Base-by-base conservation (phyloP, 2,113 vertebrate species). In the Struthio camelus region DNA sequence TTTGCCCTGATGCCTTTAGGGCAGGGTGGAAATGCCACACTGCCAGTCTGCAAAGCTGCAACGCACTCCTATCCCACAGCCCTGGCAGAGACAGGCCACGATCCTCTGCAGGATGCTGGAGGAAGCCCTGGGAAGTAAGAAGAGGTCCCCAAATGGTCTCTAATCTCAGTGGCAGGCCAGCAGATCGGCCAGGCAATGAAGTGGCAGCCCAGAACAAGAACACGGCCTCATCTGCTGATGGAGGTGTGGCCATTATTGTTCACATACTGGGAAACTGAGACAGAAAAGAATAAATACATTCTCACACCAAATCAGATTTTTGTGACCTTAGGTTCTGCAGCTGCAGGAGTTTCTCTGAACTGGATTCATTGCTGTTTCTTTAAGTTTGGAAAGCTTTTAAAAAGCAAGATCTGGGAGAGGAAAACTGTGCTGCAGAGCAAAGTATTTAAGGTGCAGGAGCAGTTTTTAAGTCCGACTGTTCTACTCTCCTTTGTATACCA, bases 11-110 rank as follows among this genome's bases (percentile, higher is more conserved):
- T 51, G 69, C 51, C 66, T 36, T 23, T 24, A 78, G 54, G 36
- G 13, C 14, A 42, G 15, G 24, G 30, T 6, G 73, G 34, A 70
- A 90, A 73, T n/a, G 24, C 17, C 46, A 46, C 0, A 0, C 5
- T 89, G 22, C 22, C 7, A 4, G 9, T 5, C 34, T 44, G 32
- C 18, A 32, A 58, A 85, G 13, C 2, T 70, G 28, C 36, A 51
- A 2, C 73, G 38, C 32, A 54, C 34, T 87, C 23, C 25, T 89
- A 30, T n/a, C 77, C 53, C 76, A 40, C 36, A 86, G 46, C 2
- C 2, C 15, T 4, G 14, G 44, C 46, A 96, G 34, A 95, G 30
- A 53, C 11, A 84, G 34, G 54, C 11, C 38, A 83, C 36, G 16
- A 28, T n/a, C 19, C 24, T 66, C 9, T 44, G n/a, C 7, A 44